phyloP scores from a whole-genome alignment of 2,113 vertebrate genomes.

The Petrocephalus zakoni region DNA sequence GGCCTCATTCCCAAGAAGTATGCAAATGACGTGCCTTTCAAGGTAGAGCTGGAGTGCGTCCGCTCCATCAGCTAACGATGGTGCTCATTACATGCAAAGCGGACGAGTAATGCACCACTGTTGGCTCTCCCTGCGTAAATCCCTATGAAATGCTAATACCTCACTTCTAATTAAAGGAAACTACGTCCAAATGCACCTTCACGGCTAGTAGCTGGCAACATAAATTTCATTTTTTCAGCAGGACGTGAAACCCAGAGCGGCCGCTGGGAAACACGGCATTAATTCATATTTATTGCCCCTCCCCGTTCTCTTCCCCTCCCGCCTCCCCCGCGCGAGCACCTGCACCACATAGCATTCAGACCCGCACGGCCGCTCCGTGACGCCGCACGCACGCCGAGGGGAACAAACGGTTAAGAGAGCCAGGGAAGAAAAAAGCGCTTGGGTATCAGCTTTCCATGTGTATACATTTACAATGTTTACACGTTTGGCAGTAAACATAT shows the following conservation, averaged over 20 bases:
- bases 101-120: slow-evolving; percentile 87
- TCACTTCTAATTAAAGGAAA: slow-evolving; percentile 97
- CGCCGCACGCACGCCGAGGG: slow-evolving; percentile 22
- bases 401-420: slow-evolving; percentile 31
- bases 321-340: slow-evolving; percentile 37
- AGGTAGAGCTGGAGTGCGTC: slow-evolving; percentile 93
- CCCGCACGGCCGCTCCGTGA: slow-evolving; percentile 6
- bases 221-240: slow-evolving; percentile 60
- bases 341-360: slow-evolving; percentile 40
- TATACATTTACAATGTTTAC: slow-evolving; percentile 55
- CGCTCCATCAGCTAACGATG: slow-evolving; percentile 99
- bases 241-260: slow-evolving; percentile 52
- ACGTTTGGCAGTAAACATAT: slow-evolving; percentile 60
- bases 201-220: slow-evolving; percentile 60
- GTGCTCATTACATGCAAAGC: slow-evolving; percentile 96
- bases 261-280: slow-evolving; percentile 58
- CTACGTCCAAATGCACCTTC: slow-evolving; percentile 86
- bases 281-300: slow-evolving; percentile 63
- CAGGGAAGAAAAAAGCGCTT: slow-evolving; percentile 21
- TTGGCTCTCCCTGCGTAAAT: slow-evolving; percentile 90
- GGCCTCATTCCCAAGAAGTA: slow-evolving; percentile 86
- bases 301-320: slow-evolving; percentile 24
- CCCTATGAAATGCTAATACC: slow-evolving; percentile 97
- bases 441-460: slow-evolving; percentile 41
- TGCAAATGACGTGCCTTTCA: slow-evolving; percentile 97